A percentile compares a stretch with the other conserved stretches of the same genome.
phyloP scores from a whole-genome alignment of 2,113 vertebrate species.

The Lagopus muta region DNA sequence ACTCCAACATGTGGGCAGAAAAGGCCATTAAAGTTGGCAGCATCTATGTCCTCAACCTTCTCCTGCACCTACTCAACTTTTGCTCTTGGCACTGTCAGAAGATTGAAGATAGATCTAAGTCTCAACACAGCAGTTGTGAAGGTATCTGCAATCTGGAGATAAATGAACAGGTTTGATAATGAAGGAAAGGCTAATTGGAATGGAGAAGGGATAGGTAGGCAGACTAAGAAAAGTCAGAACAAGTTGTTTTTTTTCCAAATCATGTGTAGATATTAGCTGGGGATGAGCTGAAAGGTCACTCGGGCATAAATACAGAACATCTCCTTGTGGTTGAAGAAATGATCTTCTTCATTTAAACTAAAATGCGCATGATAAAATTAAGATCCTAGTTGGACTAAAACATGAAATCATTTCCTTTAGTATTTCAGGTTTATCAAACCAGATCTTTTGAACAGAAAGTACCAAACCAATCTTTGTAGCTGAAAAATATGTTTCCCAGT shows the following conservation, averaged over 20 bases:
- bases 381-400: neutral
- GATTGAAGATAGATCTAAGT: neutral
- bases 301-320: neutral
- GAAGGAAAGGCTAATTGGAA: neutral
- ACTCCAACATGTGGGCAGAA: rapidly evolving
- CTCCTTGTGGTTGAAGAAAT: neutral
- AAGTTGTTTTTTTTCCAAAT: neutral
- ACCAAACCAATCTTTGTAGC: neutral
- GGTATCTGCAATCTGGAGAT: neutral
- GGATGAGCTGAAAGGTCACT: neutral
- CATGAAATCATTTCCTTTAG: neutral
- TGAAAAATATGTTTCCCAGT: neutral
- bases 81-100: neutral
- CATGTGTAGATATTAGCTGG: neutral
- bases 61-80: neutral
- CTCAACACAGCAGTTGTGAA: neutral
- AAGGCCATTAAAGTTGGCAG: rapidly evolving
- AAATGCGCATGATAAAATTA: neutral
- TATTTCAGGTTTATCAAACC: neutral
- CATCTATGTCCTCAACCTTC: rapidly evolving
- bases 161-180: too few relatives aligned
- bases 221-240: neutral
- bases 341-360: neutral
- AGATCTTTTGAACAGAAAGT: neutral
- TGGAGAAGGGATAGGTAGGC: neutral